These are phyloP conservation scores for Leptinotarsa defecta DNA, from an alignment of 1,140 invertebrate species.

Conservation along the genomic window DNA sequence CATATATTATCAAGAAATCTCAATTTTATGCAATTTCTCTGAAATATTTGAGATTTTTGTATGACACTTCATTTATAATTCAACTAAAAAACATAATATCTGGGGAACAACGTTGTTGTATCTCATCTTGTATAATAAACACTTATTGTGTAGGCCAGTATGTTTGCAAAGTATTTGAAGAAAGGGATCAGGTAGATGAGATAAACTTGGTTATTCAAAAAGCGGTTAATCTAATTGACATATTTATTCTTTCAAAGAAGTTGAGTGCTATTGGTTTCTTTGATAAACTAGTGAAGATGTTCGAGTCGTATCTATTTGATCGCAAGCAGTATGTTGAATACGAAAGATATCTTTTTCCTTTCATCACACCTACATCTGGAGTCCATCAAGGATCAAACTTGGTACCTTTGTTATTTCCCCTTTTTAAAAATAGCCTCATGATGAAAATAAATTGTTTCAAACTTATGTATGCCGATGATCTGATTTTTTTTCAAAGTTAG, in stretches of 20 bases:
- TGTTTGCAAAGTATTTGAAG: no score
- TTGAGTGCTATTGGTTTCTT: not conserved
- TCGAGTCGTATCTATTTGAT: not conserved
- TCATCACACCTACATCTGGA: not conserved
- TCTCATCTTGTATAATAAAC: no score
- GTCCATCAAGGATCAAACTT: not conserved
- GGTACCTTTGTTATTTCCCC: not conserved
- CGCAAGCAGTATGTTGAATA: not conserved
- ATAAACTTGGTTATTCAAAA: not conserved
- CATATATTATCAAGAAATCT: no score
- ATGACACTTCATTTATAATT: no score
- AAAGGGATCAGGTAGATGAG: not conserved
- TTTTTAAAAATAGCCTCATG: not conserved
- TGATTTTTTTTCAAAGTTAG: not conserved
- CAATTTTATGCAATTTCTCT: no score
- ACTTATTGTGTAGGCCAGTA: no score
- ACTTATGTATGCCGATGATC: not conserved
- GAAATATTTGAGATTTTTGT: no score
- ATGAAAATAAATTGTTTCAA: not conserved
- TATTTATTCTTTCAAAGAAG: not conserved
- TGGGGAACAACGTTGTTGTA: no score
- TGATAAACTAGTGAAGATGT: not conserved
- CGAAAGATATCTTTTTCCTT: not conserved
- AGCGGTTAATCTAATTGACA: not conserved
- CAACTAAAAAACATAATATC: no score